Evolutionary conservation across 2,797 vertebrate species (phyloP).

Genomic region (Sparus aurata): DNA sequence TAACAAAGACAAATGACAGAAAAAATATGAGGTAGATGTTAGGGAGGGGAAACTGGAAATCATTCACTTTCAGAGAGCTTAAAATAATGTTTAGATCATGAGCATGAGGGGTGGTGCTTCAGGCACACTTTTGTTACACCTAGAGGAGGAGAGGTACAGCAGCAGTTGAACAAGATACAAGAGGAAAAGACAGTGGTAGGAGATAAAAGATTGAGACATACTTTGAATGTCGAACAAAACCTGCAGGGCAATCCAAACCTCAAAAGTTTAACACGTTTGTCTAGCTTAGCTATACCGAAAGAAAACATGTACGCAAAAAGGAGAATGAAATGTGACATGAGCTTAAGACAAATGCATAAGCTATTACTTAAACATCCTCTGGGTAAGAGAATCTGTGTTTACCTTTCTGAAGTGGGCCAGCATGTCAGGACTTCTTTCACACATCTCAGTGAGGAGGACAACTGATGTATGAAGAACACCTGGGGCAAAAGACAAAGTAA

Average conservation of each 20-base stretch:
- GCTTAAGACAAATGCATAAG: slow-evolving; percentile 67
- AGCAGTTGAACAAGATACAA: slow-evolving; percentile 72
- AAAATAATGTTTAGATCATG: slow-evolving; percentile 86
- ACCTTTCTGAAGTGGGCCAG: slow-evolving; percentile 99
- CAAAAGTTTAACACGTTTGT: slow-evolving; percentile 52
- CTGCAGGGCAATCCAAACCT: slow-evolving; percentile 53
- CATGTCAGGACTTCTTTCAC: slow-evolving; percentile 99
- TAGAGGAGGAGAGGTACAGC: slow-evolving; percentile 75
- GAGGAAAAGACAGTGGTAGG: slow-evolving; percentile 71
- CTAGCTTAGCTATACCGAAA: slow-evolving; percentile 62
- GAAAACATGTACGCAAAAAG: slow-evolving; percentile 66
- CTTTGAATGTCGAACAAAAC: slow-evolving; percentile 66
- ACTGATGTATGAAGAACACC: slow-evolving; percentile 99
- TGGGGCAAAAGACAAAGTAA: slow-evolving; percentile 63
- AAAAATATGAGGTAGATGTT: slow-evolving; percentile 98
- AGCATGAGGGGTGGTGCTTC: slow-evolving; percentile 80
- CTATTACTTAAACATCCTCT: slow-evolving; percentile 7
- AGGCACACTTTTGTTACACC: slow-evolving; percentile 74
- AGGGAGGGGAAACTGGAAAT: slow-evolving; percentile 88
- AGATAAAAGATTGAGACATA: slow-evolving; percentile 68
- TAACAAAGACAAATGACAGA: slow-evolving; percentile 97
- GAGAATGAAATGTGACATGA: slow-evolving; percentile 81
- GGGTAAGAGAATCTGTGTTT: slow-evolving; percentile 57
- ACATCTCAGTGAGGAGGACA: slow-evolving; percentile 99
- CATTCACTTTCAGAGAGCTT: slow-evolving; percentile 87